Evolutionary conservation across 2,888 invertebrate species (phyloP).

Genomic region (Rhamnusium bicolor): DNA sequence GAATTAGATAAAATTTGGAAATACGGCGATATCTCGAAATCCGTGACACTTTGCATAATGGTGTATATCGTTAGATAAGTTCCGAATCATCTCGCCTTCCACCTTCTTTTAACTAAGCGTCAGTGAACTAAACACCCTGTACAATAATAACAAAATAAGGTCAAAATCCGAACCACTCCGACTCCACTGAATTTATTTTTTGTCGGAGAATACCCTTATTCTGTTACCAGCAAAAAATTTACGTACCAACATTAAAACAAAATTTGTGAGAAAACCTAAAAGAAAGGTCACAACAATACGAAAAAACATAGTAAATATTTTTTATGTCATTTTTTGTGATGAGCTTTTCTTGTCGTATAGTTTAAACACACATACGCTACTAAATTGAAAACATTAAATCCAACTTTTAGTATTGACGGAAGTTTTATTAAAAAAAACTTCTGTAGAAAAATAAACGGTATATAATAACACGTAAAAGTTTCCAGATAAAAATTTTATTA

Average conservation of each 20-base stretch:
- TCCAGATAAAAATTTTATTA: constrained; percentile 14
- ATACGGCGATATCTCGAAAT: too few species aligned
- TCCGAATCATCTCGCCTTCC: too few species aligned
- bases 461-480: constrained; percentile 7
- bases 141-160: too few species aligned
- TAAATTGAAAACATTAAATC: not conserved
- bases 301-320: not conserved
- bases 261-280: not conserved
- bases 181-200: too few species aligned
- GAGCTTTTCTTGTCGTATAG: not conserved
- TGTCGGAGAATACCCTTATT: too few species aligned
- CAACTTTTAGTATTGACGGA: not conserved
- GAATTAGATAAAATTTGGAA: too few species aligned
- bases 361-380: not conserved
- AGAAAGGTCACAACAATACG: not conserved
- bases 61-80: too few species aligned
- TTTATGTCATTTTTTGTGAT: not conserved
- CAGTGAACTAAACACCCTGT: too few species aligned
- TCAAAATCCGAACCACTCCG: too few species aligned
- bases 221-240: too few species aligned
- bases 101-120: too few species aligned
- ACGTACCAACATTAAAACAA: not conserved
- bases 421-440: constrained; percentile 11
- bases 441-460: not conserved
- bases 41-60: too few species aligned